Evolutionary conservation across 1,140 invertebrate species (phyloP).

Genomic region (Hyles vespertilio): DNA sequence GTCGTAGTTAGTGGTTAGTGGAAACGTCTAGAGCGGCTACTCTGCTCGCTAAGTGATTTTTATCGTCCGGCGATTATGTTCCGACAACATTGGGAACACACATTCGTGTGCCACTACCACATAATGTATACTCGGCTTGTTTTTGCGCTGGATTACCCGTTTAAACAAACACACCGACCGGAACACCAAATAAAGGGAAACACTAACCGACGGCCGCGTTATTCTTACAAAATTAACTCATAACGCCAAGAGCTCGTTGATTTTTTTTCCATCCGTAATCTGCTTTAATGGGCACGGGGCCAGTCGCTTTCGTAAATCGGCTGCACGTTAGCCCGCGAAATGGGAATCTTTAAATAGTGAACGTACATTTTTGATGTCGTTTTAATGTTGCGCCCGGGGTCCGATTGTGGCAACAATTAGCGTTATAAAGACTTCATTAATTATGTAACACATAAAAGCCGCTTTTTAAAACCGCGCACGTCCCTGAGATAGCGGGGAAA

Average conservation of each 20-base stretch:
- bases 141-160: constrained; percentile 68
- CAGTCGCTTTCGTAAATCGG: constrained; percentile 69
- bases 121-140: constrained; percentile 51
- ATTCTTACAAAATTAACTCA: constrained; percentile 75
- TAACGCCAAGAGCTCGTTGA: constrained; percentile 67
- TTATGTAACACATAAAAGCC: constrained; percentile 53
- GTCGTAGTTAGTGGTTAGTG: constrained; percentile 39
- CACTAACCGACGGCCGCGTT: constrained; percentile 65
- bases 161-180: constrained; percentile 65
- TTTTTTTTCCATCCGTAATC: constrained; percentile 69
- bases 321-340: constrained; percentile 64
- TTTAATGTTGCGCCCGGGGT: constrained; percentile 62
- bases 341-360: constrained; percentile 71
- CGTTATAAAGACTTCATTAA: constrained; percentile 69
- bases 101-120: constrained; percentile 51
- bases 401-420: constrained; percentile 68
- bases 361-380: constrained; percentile 69
- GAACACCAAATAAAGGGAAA: constrained; percentile 68
- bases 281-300: constrained; percentile 68
- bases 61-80: constrained; percentile 53
- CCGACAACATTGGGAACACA: constrained; percentile 38
- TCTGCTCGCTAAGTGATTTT: constrained; percentile 52
- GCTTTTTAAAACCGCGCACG: constrained; percentile 35
- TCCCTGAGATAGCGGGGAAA: constrained; percentile 27
- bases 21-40: constrained; percentile 39